phyloP scores from a whole-genome alignment of 2,113 vertebrate species.

The Polypterus bichir region DNA sequence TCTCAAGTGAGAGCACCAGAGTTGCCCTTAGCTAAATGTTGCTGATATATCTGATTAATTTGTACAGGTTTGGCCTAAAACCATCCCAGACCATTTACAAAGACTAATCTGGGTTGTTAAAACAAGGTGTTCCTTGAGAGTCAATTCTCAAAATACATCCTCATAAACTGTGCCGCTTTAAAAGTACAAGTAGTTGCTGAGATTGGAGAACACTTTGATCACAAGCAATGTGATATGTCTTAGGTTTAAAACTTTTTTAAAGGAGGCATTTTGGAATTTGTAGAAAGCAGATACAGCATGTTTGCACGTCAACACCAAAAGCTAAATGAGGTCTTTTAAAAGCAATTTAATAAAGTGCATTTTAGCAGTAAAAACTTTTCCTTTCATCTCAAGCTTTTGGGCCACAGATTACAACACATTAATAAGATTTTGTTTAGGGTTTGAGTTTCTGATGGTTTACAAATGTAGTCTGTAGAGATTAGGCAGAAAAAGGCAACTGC shows the following conservation, averaged over 20 bases:
- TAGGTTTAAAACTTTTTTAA: constrained; percentile 57
- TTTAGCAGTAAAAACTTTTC: constrained; percentile 77
- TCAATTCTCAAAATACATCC: constrained; percentile 23
- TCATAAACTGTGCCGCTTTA: constrained; percentile 43
- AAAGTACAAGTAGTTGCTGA: constrained; percentile 53
- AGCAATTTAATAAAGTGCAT: constrained; percentile 63
- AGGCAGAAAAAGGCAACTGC: constrained; percentile 49
- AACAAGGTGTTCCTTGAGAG: constrained; percentile 12
- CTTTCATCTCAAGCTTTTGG: constrained; percentile 80
- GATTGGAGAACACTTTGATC: constrained; percentile 51
- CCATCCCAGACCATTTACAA: constrained; percentile 12
- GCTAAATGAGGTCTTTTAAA: constrained; percentile 65
- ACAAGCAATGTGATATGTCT: constrained; percentile 46
- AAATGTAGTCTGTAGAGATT: constrained; percentile 78
- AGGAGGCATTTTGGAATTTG: constrained; percentile 72
- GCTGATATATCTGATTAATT: constrained; percentile 30
- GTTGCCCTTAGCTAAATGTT: constrained; percentile 1
- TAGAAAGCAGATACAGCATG: constrained; percentile 72
- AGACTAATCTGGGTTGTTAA: too few species aligned
- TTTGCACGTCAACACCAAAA: constrained; percentile 56
- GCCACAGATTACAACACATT: constrained; percentile 82
- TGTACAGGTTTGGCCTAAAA: constrained; percentile 25
- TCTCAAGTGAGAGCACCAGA: too few species aligned
- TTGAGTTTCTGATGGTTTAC: constrained; percentile 85
- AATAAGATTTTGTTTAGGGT: constrained; percentile 89